Conservation (phyloP, 2,888 invertebrate genomes). For the Eucera pruinosa region DNA sequence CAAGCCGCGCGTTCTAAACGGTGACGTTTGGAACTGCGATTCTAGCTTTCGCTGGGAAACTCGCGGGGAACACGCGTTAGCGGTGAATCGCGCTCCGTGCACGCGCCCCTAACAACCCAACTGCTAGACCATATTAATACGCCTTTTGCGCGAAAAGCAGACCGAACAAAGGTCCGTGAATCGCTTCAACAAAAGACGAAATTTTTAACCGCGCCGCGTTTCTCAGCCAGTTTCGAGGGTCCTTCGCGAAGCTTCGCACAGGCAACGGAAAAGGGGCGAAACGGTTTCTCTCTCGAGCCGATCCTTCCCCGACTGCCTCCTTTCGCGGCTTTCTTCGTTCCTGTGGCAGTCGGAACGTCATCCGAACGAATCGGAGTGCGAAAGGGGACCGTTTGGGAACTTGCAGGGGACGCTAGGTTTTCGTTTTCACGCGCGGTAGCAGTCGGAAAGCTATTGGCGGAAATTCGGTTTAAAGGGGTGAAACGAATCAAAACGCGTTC, state of each 20-base stretch:
- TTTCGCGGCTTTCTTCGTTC: constrained; percentile 24
- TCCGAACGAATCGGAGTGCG: too few species aligned
- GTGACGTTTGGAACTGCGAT: too few species aligned
- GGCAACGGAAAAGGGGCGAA: constrained; percentile 16
- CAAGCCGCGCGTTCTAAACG: too few species aligned
- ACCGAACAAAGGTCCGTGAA: constrained; percentile 30
- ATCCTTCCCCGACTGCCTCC: constrained; percentile 19
- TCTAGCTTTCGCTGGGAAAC: background rate
- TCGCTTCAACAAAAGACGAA: constrained; percentile 43
- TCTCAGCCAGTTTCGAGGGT: constrained; percentile 31
- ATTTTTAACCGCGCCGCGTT: constrained; percentile 41
- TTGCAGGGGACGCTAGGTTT: too few species aligned
- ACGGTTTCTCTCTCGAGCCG: too few species aligned
- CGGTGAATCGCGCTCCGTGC: background rate
- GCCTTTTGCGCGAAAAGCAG: constrained; percentile 1
- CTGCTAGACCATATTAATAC: constrained; percentile 7
- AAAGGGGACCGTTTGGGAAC: too few species aligned
- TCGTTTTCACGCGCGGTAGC: too few species aligned
- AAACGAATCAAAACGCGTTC: too few species aligned
- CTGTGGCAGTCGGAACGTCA: too few species aligned
- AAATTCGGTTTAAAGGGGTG: too few species aligned
- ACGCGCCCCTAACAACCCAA: background rate
- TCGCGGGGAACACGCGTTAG: constrained; percentile 1
- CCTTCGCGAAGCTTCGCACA: constrained; percentile 1
- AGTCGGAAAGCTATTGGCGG: too few species aligned